Percentiles rank a stretch among this genome's conserved stretches.
Evolutionary conservation across 2,797 vertebrate genomes (phyloP).

Genomic region (Anolis apletophallus): DNA sequence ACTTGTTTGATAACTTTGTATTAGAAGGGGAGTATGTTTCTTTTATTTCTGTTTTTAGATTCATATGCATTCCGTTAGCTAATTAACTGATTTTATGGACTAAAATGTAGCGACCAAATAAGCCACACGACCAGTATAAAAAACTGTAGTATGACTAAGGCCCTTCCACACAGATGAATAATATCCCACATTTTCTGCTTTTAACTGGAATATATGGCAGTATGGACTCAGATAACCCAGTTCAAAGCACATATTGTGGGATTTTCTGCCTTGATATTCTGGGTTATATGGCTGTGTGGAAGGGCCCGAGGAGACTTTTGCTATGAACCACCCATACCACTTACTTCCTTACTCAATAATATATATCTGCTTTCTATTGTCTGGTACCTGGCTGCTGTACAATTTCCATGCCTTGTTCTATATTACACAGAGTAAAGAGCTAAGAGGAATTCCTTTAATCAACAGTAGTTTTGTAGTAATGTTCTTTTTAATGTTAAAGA

Average conservation of each 20-base stretch:
- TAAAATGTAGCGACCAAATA: conserved; percentile 41
- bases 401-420: background rate
- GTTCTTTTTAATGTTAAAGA: conserved; percentile 27
- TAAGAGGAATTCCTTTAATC: background rate
- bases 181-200: too few species aligned
- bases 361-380: background rate
- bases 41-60: conserved; percentile 11
- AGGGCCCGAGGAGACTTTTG: background rate
- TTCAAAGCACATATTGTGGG: too few species aligned
- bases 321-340: background rate
- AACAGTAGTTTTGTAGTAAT: conserved; percentile 20
- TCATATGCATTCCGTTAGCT: background rate
- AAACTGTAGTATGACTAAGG: background rate
- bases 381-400: background rate
- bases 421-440: background rate
- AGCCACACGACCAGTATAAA: background rate
- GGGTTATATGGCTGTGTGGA: too few species aligned
- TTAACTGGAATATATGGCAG: too few species aligned
- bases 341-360: background rate
- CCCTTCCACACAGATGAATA: too few species aligned
- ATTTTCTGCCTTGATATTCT: too few species aligned
- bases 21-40: conserved; percentile 25
- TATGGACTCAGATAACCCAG: too few species aligned
- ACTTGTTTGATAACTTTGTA: background rate
- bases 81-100: conserved; percentile 31